These are phyloP conservation scores for Cylas formicarius DNA, from an alignment of 1,140 invertebrate species.

Conservation along the genomic window DNA sequence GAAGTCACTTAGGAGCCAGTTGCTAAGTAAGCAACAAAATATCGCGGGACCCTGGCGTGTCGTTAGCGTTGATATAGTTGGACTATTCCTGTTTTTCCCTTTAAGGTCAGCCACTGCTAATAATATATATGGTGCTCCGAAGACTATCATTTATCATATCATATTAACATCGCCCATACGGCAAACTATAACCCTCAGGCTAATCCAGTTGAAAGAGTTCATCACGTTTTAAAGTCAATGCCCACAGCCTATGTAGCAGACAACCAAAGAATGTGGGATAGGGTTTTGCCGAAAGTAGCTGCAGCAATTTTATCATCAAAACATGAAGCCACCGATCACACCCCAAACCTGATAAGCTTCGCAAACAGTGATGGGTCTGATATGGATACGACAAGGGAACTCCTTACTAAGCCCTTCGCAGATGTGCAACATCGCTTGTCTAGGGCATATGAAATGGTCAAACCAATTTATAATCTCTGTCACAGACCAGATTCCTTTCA, in stretches of 20 bases:
- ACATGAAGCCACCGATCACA: conserved; percentile 7
- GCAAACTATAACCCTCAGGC: conserved; percentile 13
- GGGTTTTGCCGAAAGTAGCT: conserved; percentile 17
- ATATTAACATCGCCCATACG: not conserved
- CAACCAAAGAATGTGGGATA: conserved; percentile 33
- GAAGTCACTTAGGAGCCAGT: conserved; percentile 18
- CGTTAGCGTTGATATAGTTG: conserved; percentile 3
- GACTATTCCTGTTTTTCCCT: conserved; percentile 4
- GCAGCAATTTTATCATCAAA: not conserved
- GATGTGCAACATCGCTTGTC: no score
- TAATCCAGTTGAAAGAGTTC: conserved; percentile 28
- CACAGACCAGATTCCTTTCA: no score
- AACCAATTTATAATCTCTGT: no score
- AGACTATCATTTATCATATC: conserved; percentile 3
- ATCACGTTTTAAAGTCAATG: conserved; percentile 30
- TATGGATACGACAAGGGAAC: no score
- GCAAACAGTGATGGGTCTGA: no score
- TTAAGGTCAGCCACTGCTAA: conserved; percentile 1
- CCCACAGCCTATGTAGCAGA: conserved; percentile 29
- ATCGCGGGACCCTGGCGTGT: not conserved
- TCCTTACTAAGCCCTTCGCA: no score
- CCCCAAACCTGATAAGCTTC: conserved; percentile 8
- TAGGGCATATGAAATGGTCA: no score
- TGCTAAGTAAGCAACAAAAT: conserved; percentile 14
- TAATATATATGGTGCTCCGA: conserved; percentile 9